Conservation (phyloP, 2,797 vertebrate species). For the Sciaenops ocellatus region DNA sequence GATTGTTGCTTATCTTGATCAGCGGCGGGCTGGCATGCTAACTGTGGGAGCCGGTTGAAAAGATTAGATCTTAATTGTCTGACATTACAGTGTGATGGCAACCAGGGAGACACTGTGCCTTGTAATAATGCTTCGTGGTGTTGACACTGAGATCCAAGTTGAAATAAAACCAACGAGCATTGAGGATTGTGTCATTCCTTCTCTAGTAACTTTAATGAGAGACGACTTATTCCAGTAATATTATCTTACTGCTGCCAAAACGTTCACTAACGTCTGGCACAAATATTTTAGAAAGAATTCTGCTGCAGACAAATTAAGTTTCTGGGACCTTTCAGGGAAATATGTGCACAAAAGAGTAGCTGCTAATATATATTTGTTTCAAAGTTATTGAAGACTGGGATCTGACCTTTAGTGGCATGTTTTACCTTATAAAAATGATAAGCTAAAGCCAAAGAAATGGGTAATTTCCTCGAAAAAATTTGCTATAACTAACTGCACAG, state of each 20-base stretch:
- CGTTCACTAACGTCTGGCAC: conserved; percentile 27
- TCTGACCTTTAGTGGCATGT: background rate
- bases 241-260: conserved; percentile 41
- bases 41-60: conserved; percentile 63
- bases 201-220: conserved; percentile 61
- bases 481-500: background rate
- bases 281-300: background rate
- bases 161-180: conserved; percentile 39
- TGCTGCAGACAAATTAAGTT: background rate
- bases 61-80: conserved; percentile 79
- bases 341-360: background rate
- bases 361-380: background rate
- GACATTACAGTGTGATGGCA: conserved; percentile 68
- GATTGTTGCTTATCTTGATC: conserved; percentile 72
- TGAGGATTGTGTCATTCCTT: conserved; percentile 51
- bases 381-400: background rate
- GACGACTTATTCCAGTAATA: conserved; percentile 46
- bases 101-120: conserved; percentile 59
- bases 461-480: background rate
- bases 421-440: background rate
- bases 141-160: conserved; percentile 56
- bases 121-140: conserved; percentile 56
- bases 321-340: conserved; percentile 14
- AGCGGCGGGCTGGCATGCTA: conserved; percentile 51
- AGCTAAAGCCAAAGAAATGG: background rate